Evolutionary conservation across 2,113 vertebrate species (phyloP).

Genomic region (Chinchilla lanigera): DNA sequence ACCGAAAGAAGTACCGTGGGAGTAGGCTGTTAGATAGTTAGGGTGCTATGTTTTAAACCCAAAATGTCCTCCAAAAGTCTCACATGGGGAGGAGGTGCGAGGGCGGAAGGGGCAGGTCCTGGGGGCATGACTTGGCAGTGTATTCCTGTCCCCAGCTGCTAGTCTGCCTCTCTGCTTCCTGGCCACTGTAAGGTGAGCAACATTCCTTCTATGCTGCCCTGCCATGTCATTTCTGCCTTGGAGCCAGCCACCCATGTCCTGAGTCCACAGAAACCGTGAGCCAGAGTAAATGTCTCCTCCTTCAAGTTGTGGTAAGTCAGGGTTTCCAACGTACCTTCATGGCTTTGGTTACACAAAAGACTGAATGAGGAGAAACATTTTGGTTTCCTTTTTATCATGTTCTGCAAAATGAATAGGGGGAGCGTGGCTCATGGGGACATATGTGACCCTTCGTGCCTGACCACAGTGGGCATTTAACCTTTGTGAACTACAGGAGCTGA

Average conservation of each 20-base stretch:
- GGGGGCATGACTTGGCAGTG: background rate
- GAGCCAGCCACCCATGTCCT: background rate
- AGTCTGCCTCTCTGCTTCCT: background rate
- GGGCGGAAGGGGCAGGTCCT: background rate
- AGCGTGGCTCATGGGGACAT: too few relatives aligned
- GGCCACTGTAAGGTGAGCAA: background rate
- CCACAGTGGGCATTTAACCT: fast-evolving
- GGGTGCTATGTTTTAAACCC: background rate
- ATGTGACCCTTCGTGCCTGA: background rate
- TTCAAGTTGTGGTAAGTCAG: background rate
- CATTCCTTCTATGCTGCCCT: background rate
- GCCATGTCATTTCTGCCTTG: background rate
- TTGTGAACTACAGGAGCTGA: background rate
- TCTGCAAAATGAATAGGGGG: background rate
- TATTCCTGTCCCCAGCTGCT: background rate
- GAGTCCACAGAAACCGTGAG: background rate
- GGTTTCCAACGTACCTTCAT: background rate
- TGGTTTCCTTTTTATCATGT: background rate
- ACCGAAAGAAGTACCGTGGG: background rate
- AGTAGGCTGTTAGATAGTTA: background rate
- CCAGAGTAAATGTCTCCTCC: background rate
- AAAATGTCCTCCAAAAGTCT: background rate
- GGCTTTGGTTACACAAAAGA: background rate
- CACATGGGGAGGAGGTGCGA: background rate
- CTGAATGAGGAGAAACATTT: background rate